These are phyloP conservation scores for Tautogolabrus adspersus DNA, from an alignment of 2,113 vertebrate species.

Conservation along the genomic window DNA sequence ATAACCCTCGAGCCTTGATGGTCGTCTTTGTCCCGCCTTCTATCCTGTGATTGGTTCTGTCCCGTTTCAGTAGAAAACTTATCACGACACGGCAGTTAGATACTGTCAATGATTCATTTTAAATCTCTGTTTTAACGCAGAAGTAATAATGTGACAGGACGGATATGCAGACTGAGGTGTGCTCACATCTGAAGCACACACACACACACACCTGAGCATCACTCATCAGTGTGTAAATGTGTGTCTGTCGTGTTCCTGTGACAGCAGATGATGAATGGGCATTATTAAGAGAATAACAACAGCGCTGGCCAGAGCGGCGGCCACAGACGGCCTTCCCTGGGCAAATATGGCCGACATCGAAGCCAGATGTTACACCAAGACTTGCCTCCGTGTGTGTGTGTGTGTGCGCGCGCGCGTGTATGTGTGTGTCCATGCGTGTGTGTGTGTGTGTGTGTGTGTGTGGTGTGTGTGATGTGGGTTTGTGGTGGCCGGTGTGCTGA, in stretches of 20 bases:
- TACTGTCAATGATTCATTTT: no score
- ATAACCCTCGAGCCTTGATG: no score
- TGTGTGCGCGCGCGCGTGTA: conserved; percentile 58
- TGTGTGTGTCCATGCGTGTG: conserved; percentile 40
- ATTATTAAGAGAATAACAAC: conserved; percentile 80
- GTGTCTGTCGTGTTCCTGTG: conserved; percentile 50
- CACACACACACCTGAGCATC: conserved; percentile 6
- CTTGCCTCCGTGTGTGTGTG: conserved; percentile 41
- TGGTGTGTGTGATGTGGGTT: conserved; percentile 57
- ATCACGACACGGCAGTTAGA: no score
- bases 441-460: conserved; percentile 56
- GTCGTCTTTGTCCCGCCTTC: no score
- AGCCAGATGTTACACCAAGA: conserved; percentile 80
- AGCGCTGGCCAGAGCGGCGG: conserved; percentile 55
- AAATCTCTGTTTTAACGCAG: no score
- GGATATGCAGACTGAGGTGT: background rate
- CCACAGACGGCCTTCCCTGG: conserved; percentile 67
- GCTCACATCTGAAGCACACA: no score
- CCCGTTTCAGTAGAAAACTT: no score
- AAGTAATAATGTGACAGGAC: background rate
- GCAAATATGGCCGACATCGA: conserved; percentile 75
- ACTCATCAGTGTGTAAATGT: background rate
- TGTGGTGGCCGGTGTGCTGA: conserved; percentile 38
- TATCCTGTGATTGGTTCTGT: no score
- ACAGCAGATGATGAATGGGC: conserved; percentile 84